Evolutionary conservation across 2,113 vertebrate species (phyloP).

Genomic region (Salvator merianae): DNA sequence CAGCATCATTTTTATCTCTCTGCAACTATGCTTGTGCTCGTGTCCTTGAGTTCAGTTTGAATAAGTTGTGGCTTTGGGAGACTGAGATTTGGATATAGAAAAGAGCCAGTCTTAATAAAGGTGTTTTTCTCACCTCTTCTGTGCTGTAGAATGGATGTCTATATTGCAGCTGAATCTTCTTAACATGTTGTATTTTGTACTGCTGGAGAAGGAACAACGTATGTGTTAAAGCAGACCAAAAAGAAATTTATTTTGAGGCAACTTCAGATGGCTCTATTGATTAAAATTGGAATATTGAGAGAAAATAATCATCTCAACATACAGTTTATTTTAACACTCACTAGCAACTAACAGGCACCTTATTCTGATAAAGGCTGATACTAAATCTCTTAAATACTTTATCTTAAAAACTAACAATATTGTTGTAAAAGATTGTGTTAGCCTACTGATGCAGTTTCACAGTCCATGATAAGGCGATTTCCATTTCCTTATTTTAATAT

Average conservation of each 20-base stretch:
- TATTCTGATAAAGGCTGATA: neutral
- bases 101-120: conserved; percentile 41
- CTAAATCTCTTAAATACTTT: conserved; percentile 8
- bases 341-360: neutral
- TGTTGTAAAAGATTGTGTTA: conserved; percentile 5
- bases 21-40: conserved; percentile 58
- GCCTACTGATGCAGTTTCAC: neutral
- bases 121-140: conserved; percentile 22
- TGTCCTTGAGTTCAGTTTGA: conserved; percentile 54
- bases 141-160: conserved; percentile 50
- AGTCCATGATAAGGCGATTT: neutral
- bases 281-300: conserved; percentile 22
- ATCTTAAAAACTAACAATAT: neutral
- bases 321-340: conserved; percentile 13
- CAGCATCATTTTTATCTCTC: conserved; percentile 61
- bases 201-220: conserved; percentile 31
- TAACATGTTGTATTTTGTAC: conserved; percentile 42
- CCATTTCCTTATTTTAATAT: conserved; percentile 7
- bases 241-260: conserved; percentile 39
- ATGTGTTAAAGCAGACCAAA: conserved; percentile 22
- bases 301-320: conserved; percentile 29
- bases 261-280: conserved; percentile 26
- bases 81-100: conserved; percentile 23
- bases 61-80: conserved; percentile 48
- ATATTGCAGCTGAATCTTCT: conserved; percentile 43